These are phyloP conservation scores for Brachyrhaphis roseni DNA, from an alignment of 2,797 vertebrate species.

Conservation along the genomic window DNA sequence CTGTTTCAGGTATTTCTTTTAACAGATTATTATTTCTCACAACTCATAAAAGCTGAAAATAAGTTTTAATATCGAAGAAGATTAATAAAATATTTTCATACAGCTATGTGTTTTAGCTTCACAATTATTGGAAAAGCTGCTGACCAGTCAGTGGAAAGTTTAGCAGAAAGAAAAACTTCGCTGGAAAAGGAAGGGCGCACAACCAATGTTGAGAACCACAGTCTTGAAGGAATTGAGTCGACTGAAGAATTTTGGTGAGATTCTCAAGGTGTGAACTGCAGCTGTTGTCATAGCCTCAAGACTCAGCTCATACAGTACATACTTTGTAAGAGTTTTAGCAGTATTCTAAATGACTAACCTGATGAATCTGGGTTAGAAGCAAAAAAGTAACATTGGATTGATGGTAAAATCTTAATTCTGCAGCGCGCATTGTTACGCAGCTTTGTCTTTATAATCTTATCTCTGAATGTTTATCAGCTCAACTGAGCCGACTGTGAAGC, in stretches of 20 bases:
- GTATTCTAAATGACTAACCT: slow-evolving; percentile 4
- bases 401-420: slow-evolving; percentile 18
- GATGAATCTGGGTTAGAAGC: slow-evolving; percentile 20
- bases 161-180: not conserved
- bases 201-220: not conserved
- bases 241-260: not conserved
- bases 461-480: slow-evolving; percentile 36
- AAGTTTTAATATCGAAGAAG: not conserved
- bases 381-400: not conserved
- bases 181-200: not conserved
- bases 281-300: not conserved
- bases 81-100: not conserved
- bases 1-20: not conserved
- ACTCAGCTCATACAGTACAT: too few relatives aligned
- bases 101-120: not conserved
- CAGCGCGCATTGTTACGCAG: slow-evolving; percentile 29
- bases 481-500: slow-evolving; percentile 36
- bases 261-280: not conserved
- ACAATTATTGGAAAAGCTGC: not conserved
- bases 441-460: slow-evolving; percentile 42
- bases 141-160: not conserved
- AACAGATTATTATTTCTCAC: not conserved
- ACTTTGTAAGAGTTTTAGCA: not conserved
- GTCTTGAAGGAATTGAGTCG: not conserved
- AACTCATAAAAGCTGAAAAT: not conserved